These are phyloP conservation scores for Branchinecta lindahli DNA, from an alignment of 1,140 invertebrate species.

Conservation along the genomic window DNA sequence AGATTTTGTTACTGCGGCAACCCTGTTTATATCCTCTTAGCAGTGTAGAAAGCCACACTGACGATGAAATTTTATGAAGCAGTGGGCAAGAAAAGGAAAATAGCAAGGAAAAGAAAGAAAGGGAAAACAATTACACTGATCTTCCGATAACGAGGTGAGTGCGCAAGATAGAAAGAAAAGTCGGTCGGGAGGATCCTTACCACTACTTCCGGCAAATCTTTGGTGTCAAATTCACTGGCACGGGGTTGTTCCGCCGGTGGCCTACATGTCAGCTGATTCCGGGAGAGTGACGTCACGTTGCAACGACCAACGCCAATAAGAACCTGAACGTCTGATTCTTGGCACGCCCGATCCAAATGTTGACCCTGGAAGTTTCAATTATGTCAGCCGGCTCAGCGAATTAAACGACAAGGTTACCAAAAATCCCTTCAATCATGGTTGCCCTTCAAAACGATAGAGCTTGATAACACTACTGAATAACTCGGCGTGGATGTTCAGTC, in stretches of 20 bases:
- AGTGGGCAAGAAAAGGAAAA: no score
- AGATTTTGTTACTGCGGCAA: no score
- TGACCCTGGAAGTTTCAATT: conserved; percentile 42
- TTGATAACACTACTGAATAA: no score
- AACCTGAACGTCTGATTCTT: conserved; percentile 70
- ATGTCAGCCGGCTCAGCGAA: no score
- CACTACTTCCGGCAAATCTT: conserved; percentile 59
- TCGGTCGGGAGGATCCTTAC: conserved; percentile 31
- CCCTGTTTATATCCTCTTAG: no score
- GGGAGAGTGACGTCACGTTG: conserved; percentile 78
- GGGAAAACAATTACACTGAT: no score
- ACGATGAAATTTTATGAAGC: no score
- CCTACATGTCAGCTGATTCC: conserved; percentile 74
- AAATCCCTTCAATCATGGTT: no score
- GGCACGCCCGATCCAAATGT: conserved; percentile 65
- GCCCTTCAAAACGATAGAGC: no score
- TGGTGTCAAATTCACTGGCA: conserved; percentile 36
- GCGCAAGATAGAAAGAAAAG: not conserved
- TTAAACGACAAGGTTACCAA: no score
- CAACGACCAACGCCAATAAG: conserved; percentile 74
- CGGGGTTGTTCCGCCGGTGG: conserved; percentile 59
- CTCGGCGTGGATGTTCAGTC: no score
- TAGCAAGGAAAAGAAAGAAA: not conserved
- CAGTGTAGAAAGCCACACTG: no score
- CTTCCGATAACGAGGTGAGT: not conserved